These are phyloP conservation scores for Lochmaea capreae DNA, from an alignment of 2,888 invertebrate genomes.

Conservation along the genomic window DNA sequence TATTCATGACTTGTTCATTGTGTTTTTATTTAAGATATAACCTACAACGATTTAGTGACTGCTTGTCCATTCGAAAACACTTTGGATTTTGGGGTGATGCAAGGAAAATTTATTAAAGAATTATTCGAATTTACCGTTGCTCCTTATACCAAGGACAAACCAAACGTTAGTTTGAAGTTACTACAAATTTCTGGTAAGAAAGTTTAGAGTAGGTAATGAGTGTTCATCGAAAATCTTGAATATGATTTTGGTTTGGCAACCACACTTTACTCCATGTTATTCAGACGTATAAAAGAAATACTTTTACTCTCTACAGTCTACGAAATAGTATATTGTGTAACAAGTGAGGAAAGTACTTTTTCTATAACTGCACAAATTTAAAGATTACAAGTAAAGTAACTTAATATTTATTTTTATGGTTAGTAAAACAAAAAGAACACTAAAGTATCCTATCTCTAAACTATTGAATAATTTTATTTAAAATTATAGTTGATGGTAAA, in stretches of 20 bases:
- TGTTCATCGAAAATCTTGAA: conserved; percentile 4
- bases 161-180: conserved; percentile 64
- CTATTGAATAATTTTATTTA: too few relatives aligned
- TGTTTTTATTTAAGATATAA: conserved; percentile 70
- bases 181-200: conserved; percentile 71
- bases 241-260: background rate
- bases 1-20: conserved; percentile 9
- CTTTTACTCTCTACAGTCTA: too few relatives aligned
- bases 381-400: too few relatives aligned
- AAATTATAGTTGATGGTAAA: too few relatives aligned
- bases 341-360: too few relatives aligned
- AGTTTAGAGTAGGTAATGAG: background rate
- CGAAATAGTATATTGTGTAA: too few relatives aligned
- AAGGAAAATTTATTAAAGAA: conserved; percentile 73
- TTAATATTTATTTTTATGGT: too few relatives aligned
- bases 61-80: conserved; percentile 83
- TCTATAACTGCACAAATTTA: too few relatives aligned
- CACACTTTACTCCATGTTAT: too few relatives aligned
- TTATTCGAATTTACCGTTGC: conserved; percentile 71
- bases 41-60: conserved; percentile 76
- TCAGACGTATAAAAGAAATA: too few relatives aligned
- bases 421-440: too few relatives aligned
- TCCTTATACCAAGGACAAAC: conserved; percentile 56
- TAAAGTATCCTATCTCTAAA: too few relatives aligned
- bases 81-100: conserved; percentile 76